These are phyloP conservation scores for Megastigmus dorsalis DNA, from an alignment of 2,888 invertebrate species.

Conservation along the genomic window DNA sequence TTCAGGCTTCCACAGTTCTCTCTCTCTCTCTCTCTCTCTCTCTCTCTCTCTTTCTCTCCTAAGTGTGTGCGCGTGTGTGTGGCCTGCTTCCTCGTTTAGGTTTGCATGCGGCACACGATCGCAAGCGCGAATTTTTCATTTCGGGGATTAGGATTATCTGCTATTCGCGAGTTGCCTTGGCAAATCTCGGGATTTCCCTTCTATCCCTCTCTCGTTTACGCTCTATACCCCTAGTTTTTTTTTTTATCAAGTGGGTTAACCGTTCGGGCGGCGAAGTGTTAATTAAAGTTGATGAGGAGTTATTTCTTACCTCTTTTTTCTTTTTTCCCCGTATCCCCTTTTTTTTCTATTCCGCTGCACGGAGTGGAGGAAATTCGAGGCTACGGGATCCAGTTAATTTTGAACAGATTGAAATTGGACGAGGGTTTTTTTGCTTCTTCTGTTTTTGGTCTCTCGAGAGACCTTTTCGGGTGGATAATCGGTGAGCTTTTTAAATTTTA, in stretches of 20 bases:
- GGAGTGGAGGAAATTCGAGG: too few species aligned
- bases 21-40: background rate
- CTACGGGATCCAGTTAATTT: too few species aligned
- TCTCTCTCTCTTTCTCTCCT: background rate
- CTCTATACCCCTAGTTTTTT: background rate
- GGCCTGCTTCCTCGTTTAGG: background rate
- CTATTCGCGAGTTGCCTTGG: background rate
- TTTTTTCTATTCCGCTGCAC: too few species aligned
- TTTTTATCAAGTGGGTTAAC: slow-evolving; percentile 31
- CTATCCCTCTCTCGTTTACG: background rate
- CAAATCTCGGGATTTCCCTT: background rate
- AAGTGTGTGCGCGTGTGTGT: background rate
- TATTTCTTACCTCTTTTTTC: background rate
- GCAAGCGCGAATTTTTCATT: slow-evolving; percentile 36
- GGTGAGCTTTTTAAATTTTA: too few species aligned
- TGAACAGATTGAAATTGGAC: too few species aligned
- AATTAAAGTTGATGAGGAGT: slow-evolving; percentile 32
- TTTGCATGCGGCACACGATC: background rate
- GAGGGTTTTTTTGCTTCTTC: too few species aligned
- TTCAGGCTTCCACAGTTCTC: background rate
- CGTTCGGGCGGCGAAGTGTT: slow-evolving; percentile 8
- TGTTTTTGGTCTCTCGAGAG: too few species aligned
- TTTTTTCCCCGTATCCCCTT: too few species aligned
- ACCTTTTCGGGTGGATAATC: too few species aligned
- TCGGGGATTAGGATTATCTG: slow-evolving; percentile 35